Percentiles rank a stretch among this genome's conserved stretches.
phyloP scores from a whole-genome alignment of 2,113 vertebrate genomes.

The Salvelinus alpinus region DNA sequence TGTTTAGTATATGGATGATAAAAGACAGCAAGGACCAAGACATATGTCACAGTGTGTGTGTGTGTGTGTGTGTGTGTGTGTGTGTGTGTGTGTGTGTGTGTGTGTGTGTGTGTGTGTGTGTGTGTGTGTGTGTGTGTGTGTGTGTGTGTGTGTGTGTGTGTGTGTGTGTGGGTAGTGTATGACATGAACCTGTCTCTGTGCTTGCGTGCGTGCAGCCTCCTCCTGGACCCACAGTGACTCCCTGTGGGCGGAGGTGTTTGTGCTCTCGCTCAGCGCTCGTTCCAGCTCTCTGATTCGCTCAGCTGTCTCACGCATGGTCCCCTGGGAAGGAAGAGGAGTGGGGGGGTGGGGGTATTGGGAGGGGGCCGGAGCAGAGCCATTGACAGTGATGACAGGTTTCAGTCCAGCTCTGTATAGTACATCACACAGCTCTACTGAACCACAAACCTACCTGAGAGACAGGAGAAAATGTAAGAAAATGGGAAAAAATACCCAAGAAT shows the following conservation, averaged over 20 bases:
- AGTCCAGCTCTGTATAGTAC: too few relatives aligned
- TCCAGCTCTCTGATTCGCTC: conserved; percentile 73
- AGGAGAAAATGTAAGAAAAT: not conserved
- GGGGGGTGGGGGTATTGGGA: conserved; percentile 23
- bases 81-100: too few relatives aligned
- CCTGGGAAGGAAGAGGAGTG: conserved; percentile 61
- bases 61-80: not conserved
- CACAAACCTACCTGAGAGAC: not conserved
- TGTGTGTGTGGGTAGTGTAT: not conserved
- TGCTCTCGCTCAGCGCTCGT: conserved; percentile 70
- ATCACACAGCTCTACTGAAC: too few relatives aligned
- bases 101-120: too few relatives aligned
- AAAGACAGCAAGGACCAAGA: not conserved
- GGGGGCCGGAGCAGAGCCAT: not conserved
- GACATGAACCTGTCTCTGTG: conserved; percentile 69
- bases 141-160: too few relatives aligned
- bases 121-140: too few relatives aligned
- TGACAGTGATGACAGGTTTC: not conserved
- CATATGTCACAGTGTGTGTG: not conserved
- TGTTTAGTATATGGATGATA: too few relatives aligned
- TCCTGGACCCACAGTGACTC: conserved; percentile 73
- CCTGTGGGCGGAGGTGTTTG: conserved; percentile 70
- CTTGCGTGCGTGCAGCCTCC: conserved; percentile 62
- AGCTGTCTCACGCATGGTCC: conserved; percentile 63
- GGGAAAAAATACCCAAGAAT: not conserved